Base-by-base conservation (phyloP, 2,888 invertebrate species). In the Cyrtodaria siliqua region DNA sequence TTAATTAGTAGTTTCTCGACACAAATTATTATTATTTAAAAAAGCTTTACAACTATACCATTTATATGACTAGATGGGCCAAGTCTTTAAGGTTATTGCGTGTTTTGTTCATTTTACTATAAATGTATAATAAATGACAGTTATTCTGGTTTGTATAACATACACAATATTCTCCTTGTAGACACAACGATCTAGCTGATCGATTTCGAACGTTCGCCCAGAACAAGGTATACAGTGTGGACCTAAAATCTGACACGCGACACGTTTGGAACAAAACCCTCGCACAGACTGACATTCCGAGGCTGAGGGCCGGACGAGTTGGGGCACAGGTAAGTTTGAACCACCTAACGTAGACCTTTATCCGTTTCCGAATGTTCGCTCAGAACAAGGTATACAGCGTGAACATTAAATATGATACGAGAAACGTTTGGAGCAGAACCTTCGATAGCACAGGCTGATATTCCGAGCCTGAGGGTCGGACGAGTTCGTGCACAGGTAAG, bases 211-310 rank as follows among this genome's bases (percentile, higher is more conserved):
- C 40, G 26, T 62, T 69, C 18, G 83, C 76, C 14, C 66, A 86
- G 24, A 87, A 87, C 56, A 66, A 79, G 14, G 78, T 89, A 12
- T 72, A 79, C 38, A 49, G 53, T 3, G 59, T 87, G 1, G 75
- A 84, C 53, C 55, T 84, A 42, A 53, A 61, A 20, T 50, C 56
- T 0, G 77, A 89, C 57, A 69, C 88, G 95, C 83, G 95, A 95
- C 88, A 96, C 96, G 92, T 95, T 95, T 93, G 97, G 70, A 61
- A 50, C 29, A 73, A 68, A 42, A 80, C 83, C 56, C 50, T 56
- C 0, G 56, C 67, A 42, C 97, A 98, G 93, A 97, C 97, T 38
- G 97, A 98, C 93, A 96, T 98, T 88, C 96, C 96, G 75, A 95
- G 97, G 90, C 94, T 97, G 88, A 95, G 95, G 88, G 95, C 95